A percentile compares a stretch with the other conserved stretches of the same genome.
These are phyloP conservation scores for Stegostoma tigrinum DNA, from an alignment of 2,113 vertebrate genomes.

Conservation along the genomic window DNA sequence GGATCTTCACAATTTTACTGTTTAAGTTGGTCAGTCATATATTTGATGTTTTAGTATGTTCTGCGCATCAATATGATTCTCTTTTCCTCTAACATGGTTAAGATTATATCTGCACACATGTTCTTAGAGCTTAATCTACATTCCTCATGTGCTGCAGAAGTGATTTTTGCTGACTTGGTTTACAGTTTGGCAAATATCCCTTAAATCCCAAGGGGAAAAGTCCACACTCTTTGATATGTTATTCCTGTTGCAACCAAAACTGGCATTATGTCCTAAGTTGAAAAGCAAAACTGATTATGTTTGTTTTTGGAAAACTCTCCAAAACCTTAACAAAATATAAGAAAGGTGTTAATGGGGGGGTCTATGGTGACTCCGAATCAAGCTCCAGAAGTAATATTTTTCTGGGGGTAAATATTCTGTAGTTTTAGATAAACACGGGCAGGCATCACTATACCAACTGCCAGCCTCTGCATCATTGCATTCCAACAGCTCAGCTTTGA, in stretches of 20 bases:
- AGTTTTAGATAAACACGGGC: background rate
- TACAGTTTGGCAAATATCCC: background rate
- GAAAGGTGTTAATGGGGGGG: background rate
- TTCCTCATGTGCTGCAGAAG: background rate
- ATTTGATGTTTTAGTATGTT: background rate
- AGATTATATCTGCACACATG: background rate
- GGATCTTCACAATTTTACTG: background rate
- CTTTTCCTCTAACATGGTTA: background rate
- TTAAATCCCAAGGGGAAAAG: background rate
- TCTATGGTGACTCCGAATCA: background rate
- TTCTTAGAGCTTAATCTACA: background rate
- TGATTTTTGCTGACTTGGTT: background rate
- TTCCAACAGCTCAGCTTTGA: background rate
- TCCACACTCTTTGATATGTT: background rate
- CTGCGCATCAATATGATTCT: background rate
- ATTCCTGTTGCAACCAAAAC: background rate
- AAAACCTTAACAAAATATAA: background rate
- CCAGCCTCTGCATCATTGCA: background rate
- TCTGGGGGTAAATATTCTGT: background rate
- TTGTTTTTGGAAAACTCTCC: background rate
- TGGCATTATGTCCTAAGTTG: background rate
- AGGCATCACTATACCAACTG: background rate
- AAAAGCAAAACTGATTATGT: background rate
- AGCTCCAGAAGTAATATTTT: background rate
- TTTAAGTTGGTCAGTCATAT: background rate